A percentile compares a stretch with the other conserved stretches of the same genome.
phyloP scores from a whole-genome alignment of 2,888 invertebrate genomes.

The Drosophila helvetica region DNA sequence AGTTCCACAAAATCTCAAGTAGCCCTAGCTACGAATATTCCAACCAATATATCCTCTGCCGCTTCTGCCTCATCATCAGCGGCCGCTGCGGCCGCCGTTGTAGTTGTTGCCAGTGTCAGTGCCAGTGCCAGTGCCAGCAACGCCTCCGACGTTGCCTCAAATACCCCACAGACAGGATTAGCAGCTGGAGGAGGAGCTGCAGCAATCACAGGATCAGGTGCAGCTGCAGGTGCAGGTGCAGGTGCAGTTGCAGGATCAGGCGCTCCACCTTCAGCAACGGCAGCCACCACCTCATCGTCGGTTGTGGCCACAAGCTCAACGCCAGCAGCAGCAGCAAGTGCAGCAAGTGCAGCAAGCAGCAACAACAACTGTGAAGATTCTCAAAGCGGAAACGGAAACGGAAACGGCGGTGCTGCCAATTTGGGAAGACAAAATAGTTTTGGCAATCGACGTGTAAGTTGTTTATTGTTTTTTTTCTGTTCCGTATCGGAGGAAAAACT shows the following conservation, averaged over 20 bases:
- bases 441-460: slow-evolving; percentile 83
- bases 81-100: slow-evolving; percentile 69
- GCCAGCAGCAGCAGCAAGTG: slow-evolving; percentile 21
- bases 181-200: slow-evolving; percentile 28
- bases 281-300: slow-evolving; percentile 21
- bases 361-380: slow-evolving; percentile 2
- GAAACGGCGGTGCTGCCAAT: slow-evolving; percentile 46
- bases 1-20: slow-evolving; percentile 84
- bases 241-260: slow-evolving; percentile 2
- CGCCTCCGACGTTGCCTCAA: slow-evolving; percentile 60
- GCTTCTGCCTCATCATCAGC: slow-evolving; percentile 67
- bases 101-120: slow-evolving; percentile 69
- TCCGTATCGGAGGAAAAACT: background rate
- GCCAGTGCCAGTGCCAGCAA: slow-evolving; percentile 33
- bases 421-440: slow-evolving; percentile 83
- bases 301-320: slow-evolving; percentile 9
- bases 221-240: no score
- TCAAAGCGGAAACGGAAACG: slow-evolving; percentile 7
- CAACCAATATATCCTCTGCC: slow-evolving; percentile 81
- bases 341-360: slow-evolving; percentile 8
- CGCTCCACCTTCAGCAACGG: slow-evolving; percentile 25
- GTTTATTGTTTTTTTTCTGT: slow-evolving; percentile 57
- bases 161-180: slow-evolving; percentile 25
- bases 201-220: slow-evolving; percentile 23
- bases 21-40: slow-evolving; percentile 83